Evolutionary conservation across 2,888 invertebrate species (phyloP).

Genomic region (Dryadula phaetusa): DNA sequence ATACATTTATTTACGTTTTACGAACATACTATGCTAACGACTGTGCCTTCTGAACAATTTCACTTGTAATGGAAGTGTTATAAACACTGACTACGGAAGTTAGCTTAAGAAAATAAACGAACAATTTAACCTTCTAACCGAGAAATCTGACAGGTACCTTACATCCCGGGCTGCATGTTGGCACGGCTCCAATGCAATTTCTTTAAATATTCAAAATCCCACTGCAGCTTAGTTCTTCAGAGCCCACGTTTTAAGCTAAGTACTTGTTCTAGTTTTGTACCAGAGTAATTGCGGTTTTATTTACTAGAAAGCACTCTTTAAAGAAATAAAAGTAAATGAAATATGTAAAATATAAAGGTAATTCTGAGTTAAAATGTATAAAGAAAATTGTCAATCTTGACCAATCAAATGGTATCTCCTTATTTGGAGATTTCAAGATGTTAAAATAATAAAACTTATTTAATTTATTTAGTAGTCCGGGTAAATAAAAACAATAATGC

Average conservation of each 20-base stretch:
- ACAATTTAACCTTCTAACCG: slow-evolving; percentile 21
- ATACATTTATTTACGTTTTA: neutral
- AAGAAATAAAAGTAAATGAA: neutral
- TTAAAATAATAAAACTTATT: too few species aligned
- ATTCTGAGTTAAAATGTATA: neutral
- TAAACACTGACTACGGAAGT: neutral
- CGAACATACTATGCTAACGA: neutral
- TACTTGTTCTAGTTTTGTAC: slow-evolving; percentile 23
- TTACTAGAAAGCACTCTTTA: slow-evolving; percentile 5
- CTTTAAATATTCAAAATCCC: slow-evolving; percentile 43
- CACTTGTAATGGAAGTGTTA: neutral
- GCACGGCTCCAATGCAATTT: slow-evolving; percentile 43
- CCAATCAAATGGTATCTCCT: too few species aligned
- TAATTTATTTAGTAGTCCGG: too few species aligned
- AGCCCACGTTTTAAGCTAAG: slow-evolving; percentile 23
- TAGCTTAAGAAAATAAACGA: slow-evolving; percentile 6
- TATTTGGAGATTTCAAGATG: too few species aligned
- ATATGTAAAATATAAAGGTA: neutral
- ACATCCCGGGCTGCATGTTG: slow-evolving; percentile 19
- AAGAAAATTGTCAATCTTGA: too few species aligned
- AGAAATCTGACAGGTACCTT: slow-evolving; percentile 21
- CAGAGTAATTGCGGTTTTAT: slow-evolving; percentile 23
- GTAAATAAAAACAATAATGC: too few species aligned
- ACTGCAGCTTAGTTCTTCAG: slow-evolving; percentile 31
- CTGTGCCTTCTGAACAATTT: neutral